Conservation (phyloP, 2,113 vertebrate genomes). For the Laterallus jamaicensis region DNA sequence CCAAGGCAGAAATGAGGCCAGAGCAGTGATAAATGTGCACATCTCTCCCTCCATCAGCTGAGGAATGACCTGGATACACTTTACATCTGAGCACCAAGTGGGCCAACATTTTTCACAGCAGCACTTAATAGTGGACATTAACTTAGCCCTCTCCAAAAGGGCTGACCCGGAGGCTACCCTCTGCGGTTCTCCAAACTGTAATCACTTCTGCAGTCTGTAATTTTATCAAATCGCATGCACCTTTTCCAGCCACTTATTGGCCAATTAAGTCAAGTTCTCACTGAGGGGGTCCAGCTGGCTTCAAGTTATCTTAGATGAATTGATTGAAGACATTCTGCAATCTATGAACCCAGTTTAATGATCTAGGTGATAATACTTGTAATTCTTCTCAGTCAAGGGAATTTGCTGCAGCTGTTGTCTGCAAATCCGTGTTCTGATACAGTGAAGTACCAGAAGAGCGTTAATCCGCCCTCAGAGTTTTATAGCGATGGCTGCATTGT, state of each 20-base stretch:
- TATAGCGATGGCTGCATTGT: conserved; percentile 75
- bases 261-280: conserved; percentile 99
- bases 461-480: conserved; percentile 88
- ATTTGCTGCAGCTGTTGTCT: conserved; percentile 94
- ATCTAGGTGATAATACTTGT: conserved; percentile 99
- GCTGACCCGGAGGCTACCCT: conserved; percentile 78
- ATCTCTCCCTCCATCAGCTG: conserved; percentile 86
- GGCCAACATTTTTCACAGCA: conserved; percentile 94
- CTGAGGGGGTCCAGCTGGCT: conserved; percentile 98
- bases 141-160: conserved; percentile 82
- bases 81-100: conserved; percentile 85
- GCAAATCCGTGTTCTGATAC: conserved; percentile 93
- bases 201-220: conserved; percentile 91
- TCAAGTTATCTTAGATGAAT: conserved; percentile 95
- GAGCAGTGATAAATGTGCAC: conserved; percentile 90
- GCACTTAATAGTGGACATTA: conserved; percentile 91
- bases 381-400: conserved; percentile 99
- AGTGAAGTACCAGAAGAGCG: conserved; percentile 84
- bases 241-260: conserved; percentile 99
- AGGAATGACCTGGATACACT: conserved; percentile 92
- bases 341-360: conserved; percentile 98
- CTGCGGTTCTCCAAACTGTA: conserved; percentile 84
- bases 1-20: conserved; percentile 95
- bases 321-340: conserved; percentile 96
- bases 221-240: conserved; percentile 96